Evolutionary conservation across 2,888 invertebrate species (phyloP).

Genomic region (Cerastis leucographa): DNA sequence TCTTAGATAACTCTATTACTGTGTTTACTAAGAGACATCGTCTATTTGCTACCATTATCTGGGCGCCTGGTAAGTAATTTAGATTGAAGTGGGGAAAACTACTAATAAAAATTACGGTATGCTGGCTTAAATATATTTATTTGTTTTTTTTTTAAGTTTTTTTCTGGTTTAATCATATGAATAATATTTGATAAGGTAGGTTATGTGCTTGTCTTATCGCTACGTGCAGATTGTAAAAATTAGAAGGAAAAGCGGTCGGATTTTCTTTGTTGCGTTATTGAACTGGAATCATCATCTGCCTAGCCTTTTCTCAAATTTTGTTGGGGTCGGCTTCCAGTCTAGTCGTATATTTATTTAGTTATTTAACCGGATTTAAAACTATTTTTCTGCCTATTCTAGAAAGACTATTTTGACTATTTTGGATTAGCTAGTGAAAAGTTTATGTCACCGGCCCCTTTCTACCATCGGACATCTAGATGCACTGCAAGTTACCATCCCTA

Average conservation of each 20-base stretch:
- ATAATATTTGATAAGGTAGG: slow-evolving; percentile 17
- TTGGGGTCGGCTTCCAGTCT: no score
- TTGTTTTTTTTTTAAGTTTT: slow-evolving; percentile 14
- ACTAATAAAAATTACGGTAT: slow-evolving; percentile 28
- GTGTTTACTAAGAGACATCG: slow-evolving; percentile 21
- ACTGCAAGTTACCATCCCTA: no score
- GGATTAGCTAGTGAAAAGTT: background rate
- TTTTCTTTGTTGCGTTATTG: background rate
- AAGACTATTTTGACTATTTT: no score
- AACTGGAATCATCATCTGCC: background rate
- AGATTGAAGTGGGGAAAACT: slow-evolving; percentile 51
- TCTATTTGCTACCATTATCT: slow-evolving; percentile 51
- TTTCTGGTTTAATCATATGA: slow-evolving; percentile 17
- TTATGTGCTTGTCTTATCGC: slow-evolving; percentile 1
- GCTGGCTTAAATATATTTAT: slow-evolving; percentile 13
- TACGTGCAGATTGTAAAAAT: slow-evolving; percentile 4
- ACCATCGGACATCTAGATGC: no score
- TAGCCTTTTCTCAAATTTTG: no score
- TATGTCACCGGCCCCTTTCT: background rate
- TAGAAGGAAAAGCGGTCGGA: background rate
- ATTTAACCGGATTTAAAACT: background rate
- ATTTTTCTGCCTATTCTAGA: no score
- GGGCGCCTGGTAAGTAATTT: slow-evolving; percentile 46
- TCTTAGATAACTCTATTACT: slow-evolving; percentile 41
- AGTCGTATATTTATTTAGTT: no score